Percentiles rank a stretch among this genome's conserved stretches.
Conservation (phyloP, 2,113 vertebrate genomes). For the Colistium nudipinnis region DNA sequence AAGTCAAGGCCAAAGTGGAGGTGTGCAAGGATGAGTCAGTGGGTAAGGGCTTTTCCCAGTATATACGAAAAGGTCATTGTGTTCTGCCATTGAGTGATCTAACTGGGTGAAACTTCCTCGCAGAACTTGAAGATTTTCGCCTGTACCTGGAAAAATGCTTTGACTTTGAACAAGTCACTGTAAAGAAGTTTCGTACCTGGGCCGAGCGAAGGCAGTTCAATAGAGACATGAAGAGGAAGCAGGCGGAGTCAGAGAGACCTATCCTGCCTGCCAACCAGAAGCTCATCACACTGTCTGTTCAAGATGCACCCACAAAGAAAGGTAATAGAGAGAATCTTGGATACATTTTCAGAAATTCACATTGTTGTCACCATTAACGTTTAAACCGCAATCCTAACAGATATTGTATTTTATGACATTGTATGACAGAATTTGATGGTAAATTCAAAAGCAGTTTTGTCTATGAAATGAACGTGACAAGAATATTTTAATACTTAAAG, state of each 20-base stretch:
- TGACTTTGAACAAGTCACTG: constrained; percentile 98
- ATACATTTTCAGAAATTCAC: background rate
- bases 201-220: constrained; percentile 97
- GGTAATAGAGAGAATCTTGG: constrained; percentile 72
- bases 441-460: background rate
- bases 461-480: background rate
- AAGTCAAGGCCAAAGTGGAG: constrained; percentile 98
- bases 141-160: constrained; percentile 94
- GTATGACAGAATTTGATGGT: background rate
- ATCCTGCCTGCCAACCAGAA: constrained; percentile 98
- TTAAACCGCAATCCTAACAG: no score
- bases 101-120: background rate
- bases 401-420: background rate
- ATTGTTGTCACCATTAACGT: background rate
- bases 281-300: constrained; percentile 96
- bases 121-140: constrained; percentile 94
- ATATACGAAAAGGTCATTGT: background rate
- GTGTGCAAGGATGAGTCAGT: constrained; percentile 99
- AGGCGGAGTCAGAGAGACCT: constrained; percentile 94
- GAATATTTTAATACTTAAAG: background rate
- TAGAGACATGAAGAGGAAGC: constrained; percentile 97
- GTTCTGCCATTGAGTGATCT: background rate
- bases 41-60: constrained; percentile 80
- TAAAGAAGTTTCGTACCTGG: constrained; percentile 98
- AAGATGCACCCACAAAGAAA: constrained; percentile 97